Percentiles rank a stretch among this genome's conserved stretches.
Evolutionary conservation across 1,140 invertebrate species (phyloP).

Genomic region (Atta colombica): DNA sequence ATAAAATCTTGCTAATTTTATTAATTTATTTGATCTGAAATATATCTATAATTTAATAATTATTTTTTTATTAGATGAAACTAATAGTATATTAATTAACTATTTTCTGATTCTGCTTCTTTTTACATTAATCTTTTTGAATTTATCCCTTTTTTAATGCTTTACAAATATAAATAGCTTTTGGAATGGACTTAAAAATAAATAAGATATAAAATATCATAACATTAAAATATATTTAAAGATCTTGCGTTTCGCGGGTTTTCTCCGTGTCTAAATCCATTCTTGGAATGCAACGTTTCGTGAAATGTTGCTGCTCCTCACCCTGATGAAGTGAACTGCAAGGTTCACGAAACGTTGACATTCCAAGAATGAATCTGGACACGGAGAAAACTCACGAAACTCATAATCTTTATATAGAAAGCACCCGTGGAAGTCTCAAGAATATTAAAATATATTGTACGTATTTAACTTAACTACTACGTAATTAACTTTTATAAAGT

Average conservation of each 20-base stretch:
- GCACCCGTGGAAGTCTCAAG: too few species aligned
- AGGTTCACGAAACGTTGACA: too few species aligned
- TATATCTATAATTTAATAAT: neutral
- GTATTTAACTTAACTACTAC: neutral
- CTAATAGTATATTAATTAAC: neutral
- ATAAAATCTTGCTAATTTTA: neutral
- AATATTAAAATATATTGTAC: conserved; percentile 6
- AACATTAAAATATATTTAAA: conserved; percentile 9
- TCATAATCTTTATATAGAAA: too few species aligned
- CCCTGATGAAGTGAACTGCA: too few species aligned
- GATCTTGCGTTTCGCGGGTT: too few species aligned
- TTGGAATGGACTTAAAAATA: neutral
- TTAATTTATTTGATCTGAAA: neutral
- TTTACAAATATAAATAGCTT: neutral
- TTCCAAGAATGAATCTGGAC: too few species aligned
- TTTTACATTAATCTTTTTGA: neutral
- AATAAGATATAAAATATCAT: too few species aligned
- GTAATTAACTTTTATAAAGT: neutral
- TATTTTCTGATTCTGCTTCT: neutral
- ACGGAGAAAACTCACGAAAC: too few species aligned
- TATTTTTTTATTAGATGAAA: neutral
- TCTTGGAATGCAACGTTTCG: too few species aligned
- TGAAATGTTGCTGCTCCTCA: too few species aligned
- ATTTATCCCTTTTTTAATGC: neutral
- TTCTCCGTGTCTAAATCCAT: too few species aligned